Evolutionary conservation across 2,888 invertebrate species (phyloP).

Genomic region (Dusona sp.): DNA sequence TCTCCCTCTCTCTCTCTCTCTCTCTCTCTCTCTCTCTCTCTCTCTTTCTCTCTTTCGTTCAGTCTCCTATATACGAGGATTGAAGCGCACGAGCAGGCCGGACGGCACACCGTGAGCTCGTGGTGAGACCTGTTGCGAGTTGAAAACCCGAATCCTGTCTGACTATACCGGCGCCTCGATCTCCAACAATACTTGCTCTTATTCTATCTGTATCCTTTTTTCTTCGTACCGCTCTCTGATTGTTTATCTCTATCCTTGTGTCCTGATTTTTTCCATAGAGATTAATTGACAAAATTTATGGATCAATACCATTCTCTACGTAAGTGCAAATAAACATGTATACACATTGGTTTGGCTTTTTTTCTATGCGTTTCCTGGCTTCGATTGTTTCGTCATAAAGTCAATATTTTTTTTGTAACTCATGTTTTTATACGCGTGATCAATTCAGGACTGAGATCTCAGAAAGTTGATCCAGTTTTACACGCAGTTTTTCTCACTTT

Average conservation of each 20-base stretch:
- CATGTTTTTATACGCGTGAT: too few species aligned
- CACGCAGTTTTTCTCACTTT: too few species aligned
- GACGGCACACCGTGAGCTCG: constrained; percentile 65
- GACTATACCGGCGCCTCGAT: constrained; percentile 76
- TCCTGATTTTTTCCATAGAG: neutral
- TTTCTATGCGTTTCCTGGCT: too few species aligned
- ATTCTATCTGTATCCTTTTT: constrained; percentile 10
- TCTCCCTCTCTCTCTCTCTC: constrained; percentile 12
- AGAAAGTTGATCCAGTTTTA: too few species aligned
- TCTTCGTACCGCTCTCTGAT: constrained; percentile 27
- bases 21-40: constrained; percentile 20
- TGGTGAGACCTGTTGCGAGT: constrained; percentile 82
- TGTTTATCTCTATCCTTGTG: constrained; percentile 4
- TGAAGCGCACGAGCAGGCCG: constrained; percentile 68
- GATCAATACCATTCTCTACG: neutral
- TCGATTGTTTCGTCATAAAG: too few species aligned
- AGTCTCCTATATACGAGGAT: constrained; percentile 65
- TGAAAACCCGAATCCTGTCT: constrained; percentile 81
- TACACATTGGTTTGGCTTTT: too few species aligned
- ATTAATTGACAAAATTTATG: neutral
- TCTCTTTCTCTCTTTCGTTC: constrained; percentile 45
- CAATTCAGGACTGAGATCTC: too few species aligned
- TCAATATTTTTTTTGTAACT: too few species aligned
- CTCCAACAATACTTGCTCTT: constrained; percentile 34
- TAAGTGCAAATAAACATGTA: too few species aligned